phyloP scores from a whole-genome alignment of 2,113 vertebrate species.

The Hemiprocne comata region DNA sequence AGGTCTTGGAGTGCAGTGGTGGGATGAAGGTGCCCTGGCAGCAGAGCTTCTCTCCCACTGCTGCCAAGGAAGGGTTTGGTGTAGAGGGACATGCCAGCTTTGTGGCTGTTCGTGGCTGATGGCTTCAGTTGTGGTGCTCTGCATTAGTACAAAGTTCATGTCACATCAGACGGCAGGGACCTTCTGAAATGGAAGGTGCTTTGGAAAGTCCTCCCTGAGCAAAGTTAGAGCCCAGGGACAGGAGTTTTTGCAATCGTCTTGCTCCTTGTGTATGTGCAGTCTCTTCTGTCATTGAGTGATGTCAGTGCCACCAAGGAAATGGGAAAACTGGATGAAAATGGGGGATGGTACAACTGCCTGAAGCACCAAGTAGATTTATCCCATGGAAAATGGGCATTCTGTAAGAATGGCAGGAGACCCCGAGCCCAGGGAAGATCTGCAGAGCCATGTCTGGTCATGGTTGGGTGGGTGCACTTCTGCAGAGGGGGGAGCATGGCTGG shows the following conservation, averaged over 20 bases:
- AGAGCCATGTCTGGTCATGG: accelerated
- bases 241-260: neutral
- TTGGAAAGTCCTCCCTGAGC: neutral
- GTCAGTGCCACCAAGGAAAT: neutral
- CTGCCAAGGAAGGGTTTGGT: neutral
- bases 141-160: neutral
- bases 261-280: neutral
- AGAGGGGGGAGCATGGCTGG: neutral
- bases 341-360: neutral
- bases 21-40: neutral
- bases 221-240: neutral
- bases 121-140: neutral
- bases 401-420: neutral
- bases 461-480: neutral
- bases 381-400: neutral
- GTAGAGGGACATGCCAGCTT: neutral
- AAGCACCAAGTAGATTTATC: neutral
- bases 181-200: neutral
- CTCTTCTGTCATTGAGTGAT: neutral
- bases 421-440: neutral
- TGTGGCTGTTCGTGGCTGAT: neutral
- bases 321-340: neutral
- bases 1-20: accelerated
- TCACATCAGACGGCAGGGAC: neutral
- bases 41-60: neutral